Percentiles rank a stretch among this genome's conserved stretches.
Evolutionary conservation across 2,888 invertebrate species (phyloP).

Genomic region (Leptinotarsa rubiginosa): DNA sequence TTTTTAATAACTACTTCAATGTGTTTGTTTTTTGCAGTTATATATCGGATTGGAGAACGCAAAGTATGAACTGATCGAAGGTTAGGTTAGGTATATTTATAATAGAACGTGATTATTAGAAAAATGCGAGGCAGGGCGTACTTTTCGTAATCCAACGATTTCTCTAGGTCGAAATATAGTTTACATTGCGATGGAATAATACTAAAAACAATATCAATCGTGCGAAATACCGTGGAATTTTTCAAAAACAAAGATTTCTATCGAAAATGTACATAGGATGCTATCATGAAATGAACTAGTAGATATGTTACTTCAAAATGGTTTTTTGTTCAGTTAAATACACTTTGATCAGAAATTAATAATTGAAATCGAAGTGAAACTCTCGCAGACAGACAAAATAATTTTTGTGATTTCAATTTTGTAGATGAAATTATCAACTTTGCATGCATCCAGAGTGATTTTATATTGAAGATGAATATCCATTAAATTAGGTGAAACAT

Average conservation of each 20-base stretch:
- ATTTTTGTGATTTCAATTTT: too few species aligned
- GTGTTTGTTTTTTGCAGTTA: constrained; percentile 8
- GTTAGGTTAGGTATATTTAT: constrained; percentile 13
- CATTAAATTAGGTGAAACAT: too few species aligned
- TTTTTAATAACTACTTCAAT: constrained; percentile 14
- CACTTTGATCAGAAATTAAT: too few species aligned
- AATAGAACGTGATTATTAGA: constrained; percentile 22
- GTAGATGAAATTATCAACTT: too few species aligned
- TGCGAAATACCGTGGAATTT: not conserved
- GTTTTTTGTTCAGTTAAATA: too few species aligned
- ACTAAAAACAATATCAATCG: not conserved
- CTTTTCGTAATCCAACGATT: constrained; percentile 2
- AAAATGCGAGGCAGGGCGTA: not conserved
- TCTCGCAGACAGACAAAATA: too few species aligned
- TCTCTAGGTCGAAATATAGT: constrained; percentile 7
- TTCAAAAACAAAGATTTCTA: not conserved
- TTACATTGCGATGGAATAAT: not conserved
- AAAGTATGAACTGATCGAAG: constrained; percentile 20
- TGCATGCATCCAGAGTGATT: too few species aligned
- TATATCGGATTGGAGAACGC: constrained; percentile 5
- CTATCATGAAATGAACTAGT: too few species aligned
- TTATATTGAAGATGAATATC: too few species aligned
- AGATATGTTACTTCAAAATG: too few species aligned
- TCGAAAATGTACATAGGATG: too few species aligned
- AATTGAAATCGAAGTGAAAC: too few species aligned